Conservation (phyloP, 2,888 invertebrate species). For the Platycnemis pennipes region DNA sequence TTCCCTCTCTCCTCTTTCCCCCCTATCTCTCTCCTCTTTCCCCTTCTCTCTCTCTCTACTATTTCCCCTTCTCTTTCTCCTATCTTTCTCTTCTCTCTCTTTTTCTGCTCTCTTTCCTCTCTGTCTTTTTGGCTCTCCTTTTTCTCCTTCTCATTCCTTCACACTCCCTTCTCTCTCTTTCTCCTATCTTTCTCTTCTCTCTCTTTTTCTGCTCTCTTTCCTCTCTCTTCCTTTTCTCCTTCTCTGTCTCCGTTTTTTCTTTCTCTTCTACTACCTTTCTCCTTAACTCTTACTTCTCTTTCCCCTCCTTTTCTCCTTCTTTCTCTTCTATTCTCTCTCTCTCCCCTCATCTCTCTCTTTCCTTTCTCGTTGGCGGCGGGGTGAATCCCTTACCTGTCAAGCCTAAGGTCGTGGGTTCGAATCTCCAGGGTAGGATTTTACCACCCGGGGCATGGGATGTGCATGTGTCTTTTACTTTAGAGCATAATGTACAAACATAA, state of each 20-base stretch:
- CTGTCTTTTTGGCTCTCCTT: neutral
- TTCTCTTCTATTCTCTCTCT: neutral
- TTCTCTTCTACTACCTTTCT: neutral
- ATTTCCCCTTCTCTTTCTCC: neutral
- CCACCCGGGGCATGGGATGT: no score
- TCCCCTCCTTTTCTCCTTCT: neutral
- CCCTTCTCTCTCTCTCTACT: neutral
- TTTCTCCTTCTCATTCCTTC: no score
- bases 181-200: neutral
- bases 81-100: neutral
- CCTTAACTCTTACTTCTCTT: neutral
- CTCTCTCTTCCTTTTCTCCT: neutral
- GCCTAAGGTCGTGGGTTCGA: no score
- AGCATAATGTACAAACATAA: no score
- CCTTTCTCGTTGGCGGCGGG: no score
- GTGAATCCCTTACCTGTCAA: no score
- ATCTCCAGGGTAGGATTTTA: no score
- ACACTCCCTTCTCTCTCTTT: neutral
- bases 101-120: neutral
- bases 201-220: neutral
- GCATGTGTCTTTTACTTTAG: no score
- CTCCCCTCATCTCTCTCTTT: neutral
- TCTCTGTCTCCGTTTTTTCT: neutral
- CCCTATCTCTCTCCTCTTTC: neutral
- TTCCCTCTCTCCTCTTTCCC: neutral